phyloP scores from a whole-genome alignment of 64 coral and sea anemone species.

The Montipora foliosa region DNA sequence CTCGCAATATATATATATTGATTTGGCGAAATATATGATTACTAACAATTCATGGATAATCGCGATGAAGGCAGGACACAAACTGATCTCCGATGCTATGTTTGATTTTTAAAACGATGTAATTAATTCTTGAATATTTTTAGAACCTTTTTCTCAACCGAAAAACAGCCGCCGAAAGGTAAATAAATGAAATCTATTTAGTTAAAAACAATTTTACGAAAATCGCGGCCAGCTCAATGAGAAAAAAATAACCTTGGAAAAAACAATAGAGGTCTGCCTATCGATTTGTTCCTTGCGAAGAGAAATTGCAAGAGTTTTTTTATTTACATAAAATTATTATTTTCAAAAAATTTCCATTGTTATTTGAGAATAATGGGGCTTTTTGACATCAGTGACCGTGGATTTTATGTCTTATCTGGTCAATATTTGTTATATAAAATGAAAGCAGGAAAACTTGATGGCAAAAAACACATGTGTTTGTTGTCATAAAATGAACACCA shows the following conservation, averaged over 20 bases:
- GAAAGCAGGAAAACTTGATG: not conserved
- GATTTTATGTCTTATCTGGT: not conserved
- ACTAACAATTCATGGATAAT: not conserved
- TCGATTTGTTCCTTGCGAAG: not conserved
- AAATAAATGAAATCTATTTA: constrained; percentile 31
- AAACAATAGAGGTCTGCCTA: not conserved
- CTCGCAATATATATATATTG: not conserved
- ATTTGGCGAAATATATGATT: not conserved
- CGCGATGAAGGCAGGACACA: not conserved
- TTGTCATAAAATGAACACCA: constrained; percentile 30
- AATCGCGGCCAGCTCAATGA: not conserved
- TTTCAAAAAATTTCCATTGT: not conserved
- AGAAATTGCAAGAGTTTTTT: not conserved
- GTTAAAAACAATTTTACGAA: not conserved
- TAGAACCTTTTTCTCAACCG: not conserved
- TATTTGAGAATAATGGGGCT: not conserved
- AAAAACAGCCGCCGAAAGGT: constrained; percentile 23
- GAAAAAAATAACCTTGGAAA: not conserved
- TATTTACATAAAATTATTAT: not conserved
- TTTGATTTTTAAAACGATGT: constrained; percentile 30
- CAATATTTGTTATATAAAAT: constrained; percentile 7
- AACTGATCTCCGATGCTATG: not conserved
- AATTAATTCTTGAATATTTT: constrained; percentile 22
- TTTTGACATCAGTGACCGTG: not conserved
- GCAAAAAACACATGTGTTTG: not conserved